Evolutionary conservation across 2,888 invertebrate genomes (phyloP).

Genomic region (Chrysotoxum bicinctum): DNA sequence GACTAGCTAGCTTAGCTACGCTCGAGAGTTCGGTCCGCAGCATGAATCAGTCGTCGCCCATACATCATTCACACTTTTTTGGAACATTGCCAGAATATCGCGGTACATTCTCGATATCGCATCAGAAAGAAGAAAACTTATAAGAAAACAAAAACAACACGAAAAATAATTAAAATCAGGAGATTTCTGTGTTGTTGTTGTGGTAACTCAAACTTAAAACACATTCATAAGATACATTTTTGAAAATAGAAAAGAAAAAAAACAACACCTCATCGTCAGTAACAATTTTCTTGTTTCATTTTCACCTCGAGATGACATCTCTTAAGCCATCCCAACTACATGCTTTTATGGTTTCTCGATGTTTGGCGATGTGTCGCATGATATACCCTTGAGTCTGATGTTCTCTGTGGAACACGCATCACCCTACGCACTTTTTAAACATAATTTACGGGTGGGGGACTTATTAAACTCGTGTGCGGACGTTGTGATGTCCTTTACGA

Average conservation of each 20-base stretch:
- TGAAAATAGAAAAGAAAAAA: slow-evolving; percentile 18
- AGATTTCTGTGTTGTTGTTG: slow-evolving; percentile 43
- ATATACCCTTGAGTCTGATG: slow-evolving; percentile 64
- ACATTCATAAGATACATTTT: slow-evolving; percentile 15
- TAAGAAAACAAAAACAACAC: slow-evolving; percentile 38
- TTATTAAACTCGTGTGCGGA: slow-evolving; percentile 5
- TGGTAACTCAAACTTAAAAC: slow-evolving; percentile 10
- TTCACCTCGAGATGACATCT: slow-evolving; percentile 67
- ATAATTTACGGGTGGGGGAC: slow-evolving; percentile 6
- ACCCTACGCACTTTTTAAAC: slow-evolving; percentile 30
- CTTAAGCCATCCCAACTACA: slow-evolving; percentile 46
- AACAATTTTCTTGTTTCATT: slow-evolving; percentile 63
- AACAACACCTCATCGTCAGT: slow-evolving; percentile 33
- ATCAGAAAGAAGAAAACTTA: slow-evolving; percentile 11
- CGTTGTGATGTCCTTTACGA: slow-evolving; percentile 43
- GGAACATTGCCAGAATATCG: slow-evolving; percentile 61
- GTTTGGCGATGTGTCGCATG: slow-evolving; percentile 61
- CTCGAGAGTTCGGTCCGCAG: slow-evolving; percentile 50
- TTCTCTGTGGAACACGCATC: slow-evolving; percentile 12
- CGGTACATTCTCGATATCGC: slow-evolving; percentile 65
- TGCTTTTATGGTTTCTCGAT: slow-evolving; percentile 41
- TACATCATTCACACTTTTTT: slow-evolving; percentile 72
- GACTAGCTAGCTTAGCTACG: slow-evolving; percentile 2
- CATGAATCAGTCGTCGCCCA: slow-evolving; percentile 71
- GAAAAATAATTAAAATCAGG: slow-evolving; percentile 67